Evolutionary conservation across 2,797 vertebrate species (phyloP), one percentile per base, ranked within the genome.

Genomic region (Phataginus tetradactyla): DNA sequence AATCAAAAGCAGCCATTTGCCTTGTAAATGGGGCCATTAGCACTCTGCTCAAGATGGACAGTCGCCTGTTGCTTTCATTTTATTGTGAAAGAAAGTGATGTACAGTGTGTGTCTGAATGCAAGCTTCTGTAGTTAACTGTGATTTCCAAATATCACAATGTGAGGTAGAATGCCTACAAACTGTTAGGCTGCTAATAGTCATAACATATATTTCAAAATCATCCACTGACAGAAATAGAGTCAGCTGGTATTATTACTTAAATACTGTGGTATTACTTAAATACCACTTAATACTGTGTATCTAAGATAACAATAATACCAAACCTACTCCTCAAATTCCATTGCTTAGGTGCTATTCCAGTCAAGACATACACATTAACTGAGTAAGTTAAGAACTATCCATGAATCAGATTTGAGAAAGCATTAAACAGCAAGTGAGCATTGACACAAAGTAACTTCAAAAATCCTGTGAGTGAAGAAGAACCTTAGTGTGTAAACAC

Each of bases 161-260:
- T 51, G n/a, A 95, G n/a, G 12, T 29, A 88, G 21, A 86, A 94
- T 83, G 86, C 57, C 53, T 83, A 93, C 1, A 86, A 42, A 69
- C 17, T 32, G 2, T 72, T 37, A 93, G 12, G 6, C 4, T 95
- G 74, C 59, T 89, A 78, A 49, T 49, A 81, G 72, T 51, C 25
- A n/a, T 64, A 74, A 71, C 39, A 71, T 10, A 27, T 92, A 92
- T 72, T 94, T 88, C 51, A 85, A 87, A 90, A 91, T 32, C 27
- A 42, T 42, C 29, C 51, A 85, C 49, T 86, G 71, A 39, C 53
- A 53, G 42, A 64, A 96, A 77, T 11, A 71, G 71, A 79, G 4
- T 72, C 32, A 85, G 45, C 32, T 68, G 45, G 12, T 39, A 83
- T 79, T 88, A 64, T 91, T 61, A 77, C 18, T 75, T 61, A 74